These are phyloP conservation scores for Montipora efflorescens DNA, from an alignment of 64 coral and sea anemone genomes.

Conservation along the genomic window DNA sequence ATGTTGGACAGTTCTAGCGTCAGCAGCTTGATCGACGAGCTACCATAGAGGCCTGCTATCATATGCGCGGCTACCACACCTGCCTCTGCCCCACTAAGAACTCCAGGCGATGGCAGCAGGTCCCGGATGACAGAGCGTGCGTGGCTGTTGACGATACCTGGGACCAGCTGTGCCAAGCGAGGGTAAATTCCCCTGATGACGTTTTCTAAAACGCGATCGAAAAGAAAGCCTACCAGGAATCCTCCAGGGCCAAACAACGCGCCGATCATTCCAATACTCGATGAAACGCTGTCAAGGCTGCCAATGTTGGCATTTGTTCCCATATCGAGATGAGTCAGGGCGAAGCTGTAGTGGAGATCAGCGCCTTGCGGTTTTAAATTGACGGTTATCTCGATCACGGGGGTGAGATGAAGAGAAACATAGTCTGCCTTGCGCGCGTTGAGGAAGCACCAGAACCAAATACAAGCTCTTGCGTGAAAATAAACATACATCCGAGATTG, in stretches of 20 bases:
- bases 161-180: background rate
- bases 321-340: slow-evolving; percentile 36
- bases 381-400: slow-evolving; percentile 6
- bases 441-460: slow-evolving; percentile 54
- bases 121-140: background rate
- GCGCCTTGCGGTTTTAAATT: slow-evolving; percentile 23
- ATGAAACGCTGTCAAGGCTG: slow-evolving; percentile 16
- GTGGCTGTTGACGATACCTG: background rate
- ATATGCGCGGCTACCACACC: slow-evolving; percentile 42
- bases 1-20: slow-evolving; percentile 61
- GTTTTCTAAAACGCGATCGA: background rate
- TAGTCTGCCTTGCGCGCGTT: slow-evolving; percentile 1
- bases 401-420: background rate
- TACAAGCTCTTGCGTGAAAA: slow-evolving; percentile 17
- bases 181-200: background rate
- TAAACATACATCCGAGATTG: slow-evolving; percentile 26
- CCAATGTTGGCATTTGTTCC: slow-evolving; percentile 26
- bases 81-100: background rate
- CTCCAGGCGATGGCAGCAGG: slow-evolving; percentile 4
- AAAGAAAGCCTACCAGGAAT: slow-evolving; percentile 11
- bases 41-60: background rate
- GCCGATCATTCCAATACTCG: slow-evolving; percentile 10
- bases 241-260: slow-evolving; percentile 39
- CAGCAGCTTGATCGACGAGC: slow-evolving; percentile 21
- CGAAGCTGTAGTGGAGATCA: slow-evolving; percentile 15